Evolutionary conservation across 1,140 invertebrate species (phyloP).

Genomic region (Aphelenchoides fujianensis): DNA sequence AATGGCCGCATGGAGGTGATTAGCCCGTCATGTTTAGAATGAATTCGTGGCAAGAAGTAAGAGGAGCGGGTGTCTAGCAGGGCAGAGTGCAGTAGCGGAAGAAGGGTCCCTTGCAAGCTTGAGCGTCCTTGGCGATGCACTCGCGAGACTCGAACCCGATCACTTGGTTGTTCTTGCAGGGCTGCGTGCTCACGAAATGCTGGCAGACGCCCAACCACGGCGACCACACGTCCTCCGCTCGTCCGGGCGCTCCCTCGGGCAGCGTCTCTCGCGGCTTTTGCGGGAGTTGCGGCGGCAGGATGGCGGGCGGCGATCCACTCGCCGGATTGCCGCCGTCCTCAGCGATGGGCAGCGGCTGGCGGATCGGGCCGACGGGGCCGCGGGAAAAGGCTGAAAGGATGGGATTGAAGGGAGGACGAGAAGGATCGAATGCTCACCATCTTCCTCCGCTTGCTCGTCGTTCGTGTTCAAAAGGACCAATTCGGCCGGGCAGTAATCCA

Average conservation of each 20-base stretch:
- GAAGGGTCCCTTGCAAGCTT: slow-evolving; percentile 58
- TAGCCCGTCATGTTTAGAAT: slow-evolving; percentile 10
- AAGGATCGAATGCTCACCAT: slow-evolving; percentile 30
- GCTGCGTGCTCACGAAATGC: slow-evolving; percentile 60
- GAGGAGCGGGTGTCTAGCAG: background rate
- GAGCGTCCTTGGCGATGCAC: slow-evolving; percentile 59
- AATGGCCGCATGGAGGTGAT: background rate
- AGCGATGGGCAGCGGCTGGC: slow-evolving; percentile 40
- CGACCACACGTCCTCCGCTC: slow-evolving; percentile 50
- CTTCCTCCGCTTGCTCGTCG: slow-evolving; percentile 23
- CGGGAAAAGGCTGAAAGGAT: slow-evolving; percentile 23
- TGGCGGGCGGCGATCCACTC: slow-evolving; percentile 47
- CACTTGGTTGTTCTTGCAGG: slow-evolving; percentile 54
- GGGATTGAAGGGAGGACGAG: slow-evolving; percentile 7
- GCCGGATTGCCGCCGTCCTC: background rate
- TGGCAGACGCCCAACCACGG: slow-evolving; percentile 55
- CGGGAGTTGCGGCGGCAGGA: slow-evolving; percentile 41
- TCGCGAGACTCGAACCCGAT: slow-evolving; percentile 62
- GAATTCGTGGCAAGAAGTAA: background rate
- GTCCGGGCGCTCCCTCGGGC: slow-evolving; percentile 47
- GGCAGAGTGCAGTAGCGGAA: slow-evolving; percentile 34
- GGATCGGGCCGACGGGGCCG: slow-evolving; percentile 40
- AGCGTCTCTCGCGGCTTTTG: slow-evolving; percentile 36
- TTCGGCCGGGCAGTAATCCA: slow-evolving; percentile 53
- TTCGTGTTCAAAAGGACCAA: slow-evolving; percentile 9